Conservation (phyloP, 2,113 vertebrate species). For the Balaenoptera acutorostrata region DNA sequence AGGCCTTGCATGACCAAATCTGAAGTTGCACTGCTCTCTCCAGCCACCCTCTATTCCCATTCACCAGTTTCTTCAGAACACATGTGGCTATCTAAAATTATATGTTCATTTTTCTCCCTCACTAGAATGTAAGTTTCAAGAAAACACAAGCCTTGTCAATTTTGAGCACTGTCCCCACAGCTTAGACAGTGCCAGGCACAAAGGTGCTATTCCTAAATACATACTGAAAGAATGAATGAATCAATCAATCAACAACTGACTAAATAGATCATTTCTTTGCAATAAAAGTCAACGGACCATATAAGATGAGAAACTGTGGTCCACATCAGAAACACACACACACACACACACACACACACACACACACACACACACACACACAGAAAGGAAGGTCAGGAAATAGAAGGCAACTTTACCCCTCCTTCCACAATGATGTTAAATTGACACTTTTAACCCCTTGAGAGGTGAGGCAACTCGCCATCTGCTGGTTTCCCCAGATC, state of each 20-base stretch:
- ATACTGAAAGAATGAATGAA: background rate
- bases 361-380: background rate
- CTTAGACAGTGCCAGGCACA: background rate
- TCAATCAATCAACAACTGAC: background rate
- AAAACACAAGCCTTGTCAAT: background rate
- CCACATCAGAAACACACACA: background rate
- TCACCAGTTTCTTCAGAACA: background rate
- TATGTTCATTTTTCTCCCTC: background rate
- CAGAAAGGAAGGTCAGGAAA: background rate
- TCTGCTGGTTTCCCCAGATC: background rate
- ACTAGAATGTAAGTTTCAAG: background rate
- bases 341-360: background rate
- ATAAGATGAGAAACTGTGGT: background rate
- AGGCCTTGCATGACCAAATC: background rate
- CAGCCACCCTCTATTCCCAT: background rate
- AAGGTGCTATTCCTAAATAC: background rate
- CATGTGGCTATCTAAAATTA: background rate
- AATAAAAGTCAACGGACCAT: background rate
- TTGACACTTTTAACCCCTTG: conserved; percentile 5
- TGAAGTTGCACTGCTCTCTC: background rate
- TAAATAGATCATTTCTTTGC: background rate
- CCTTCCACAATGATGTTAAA: background rate
- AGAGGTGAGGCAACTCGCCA: background rate
- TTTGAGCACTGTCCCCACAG: background rate
- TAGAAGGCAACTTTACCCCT: background rate